Conservation (phyloP, 2,888 invertebrate species). For the Rhagonycha fulva region DNA sequence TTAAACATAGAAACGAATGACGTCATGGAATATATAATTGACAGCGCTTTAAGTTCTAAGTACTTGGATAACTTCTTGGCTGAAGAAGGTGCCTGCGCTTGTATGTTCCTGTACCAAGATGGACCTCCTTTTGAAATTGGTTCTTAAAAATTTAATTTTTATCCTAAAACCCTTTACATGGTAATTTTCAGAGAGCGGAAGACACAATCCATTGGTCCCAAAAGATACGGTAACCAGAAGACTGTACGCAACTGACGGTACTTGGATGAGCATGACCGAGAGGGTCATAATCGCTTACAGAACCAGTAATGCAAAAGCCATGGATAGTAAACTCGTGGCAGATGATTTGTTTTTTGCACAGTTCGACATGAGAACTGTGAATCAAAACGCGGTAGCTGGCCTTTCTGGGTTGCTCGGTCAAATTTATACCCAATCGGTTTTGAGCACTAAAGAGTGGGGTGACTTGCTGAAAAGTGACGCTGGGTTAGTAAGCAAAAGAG, state of each 20-base stretch:
- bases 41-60: slow-evolving; percentile 66
- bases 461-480: slow-evolving; percentile 56
- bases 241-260: slow-evolving; percentile 67
- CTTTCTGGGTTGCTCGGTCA: slow-evolving; percentile 44
- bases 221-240: slow-evolving; percentile 56
- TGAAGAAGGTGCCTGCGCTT: slow-evolving; percentile 61
- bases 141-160: slow-evolving; percentile 44
- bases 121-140: slow-evolving; percentile 69
- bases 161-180: neutral
- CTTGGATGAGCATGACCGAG: slow-evolving; percentile 61
- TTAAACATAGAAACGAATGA: slow-evolving; percentile 60
- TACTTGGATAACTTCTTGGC: slow-evolving; percentile 65
- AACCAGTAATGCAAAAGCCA: slow-evolving; percentile 60
- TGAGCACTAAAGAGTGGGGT: slow-evolving; percentile 60
- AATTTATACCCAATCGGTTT: slow-evolving; percentile 56
- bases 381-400: slow-evolving; percentile 44
- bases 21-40: slow-evolving; percentile 72
- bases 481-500: slow-evolving; percentile 56
- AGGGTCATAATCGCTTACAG: slow-evolving; percentile 73
- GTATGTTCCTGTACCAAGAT: slow-evolving; percentile 70
- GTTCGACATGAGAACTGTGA: slow-evolving; percentile 43
- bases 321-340: slow-evolving; percentile 69
- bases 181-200: slow-evolving; percentile 62
- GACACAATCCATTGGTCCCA: slow-evolving; percentile 56
- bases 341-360: slow-evolving; percentile 55